Evolutionary conservation across 2,797 vertebrate species (phyloP), one percentile per base, ranked within the genome.

Genomic region (Hipposideros larvatus): DNA sequence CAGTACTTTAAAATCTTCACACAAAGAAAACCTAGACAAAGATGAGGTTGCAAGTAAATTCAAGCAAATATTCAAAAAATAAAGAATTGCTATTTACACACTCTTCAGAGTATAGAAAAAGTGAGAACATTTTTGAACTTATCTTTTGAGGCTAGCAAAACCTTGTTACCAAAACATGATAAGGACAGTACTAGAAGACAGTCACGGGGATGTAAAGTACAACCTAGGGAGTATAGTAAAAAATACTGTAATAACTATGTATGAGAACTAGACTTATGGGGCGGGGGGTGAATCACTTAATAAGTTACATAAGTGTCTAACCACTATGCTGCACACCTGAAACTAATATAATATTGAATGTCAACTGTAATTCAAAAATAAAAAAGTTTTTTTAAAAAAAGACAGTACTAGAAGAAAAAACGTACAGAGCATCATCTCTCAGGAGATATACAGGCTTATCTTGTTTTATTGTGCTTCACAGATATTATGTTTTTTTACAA

Each of bases 11-110:
- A 70, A 86, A 53, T 70, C 53, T 90, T 78, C 7, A 48, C 31
- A 59, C 66, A 79, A 87, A 80, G 51, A 91, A 75, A 77, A 77
- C 48, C 11, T 57, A 48, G n/a, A 59, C 59, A 22, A 66, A 66
- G 34, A 48, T 51, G 51, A 84, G 41, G 59, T 94, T 90, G 66
- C n/a, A 94, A 24, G 61, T 77, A 19, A 84, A 84, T 74, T 84
- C 41, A n/a, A 61, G 55, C 74, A 80, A 66, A 80, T 26, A 57
- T 73, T 65, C 51, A 79, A 61, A 48, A 9, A 87, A 51, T 79
- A 80, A 91, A 80, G 90, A 75, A 51, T 14, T 75, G 34, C 22
- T 75, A 55, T 68, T 46, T 87, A 70, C 13, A 73, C 2, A 75
- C 28, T 48, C 41, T 68, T 86, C 28, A 59, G 68, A 80, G 19